Conservation (phyloP, 2,113 vertebrate genomes). For the Capreolus pygargus region DNA sequence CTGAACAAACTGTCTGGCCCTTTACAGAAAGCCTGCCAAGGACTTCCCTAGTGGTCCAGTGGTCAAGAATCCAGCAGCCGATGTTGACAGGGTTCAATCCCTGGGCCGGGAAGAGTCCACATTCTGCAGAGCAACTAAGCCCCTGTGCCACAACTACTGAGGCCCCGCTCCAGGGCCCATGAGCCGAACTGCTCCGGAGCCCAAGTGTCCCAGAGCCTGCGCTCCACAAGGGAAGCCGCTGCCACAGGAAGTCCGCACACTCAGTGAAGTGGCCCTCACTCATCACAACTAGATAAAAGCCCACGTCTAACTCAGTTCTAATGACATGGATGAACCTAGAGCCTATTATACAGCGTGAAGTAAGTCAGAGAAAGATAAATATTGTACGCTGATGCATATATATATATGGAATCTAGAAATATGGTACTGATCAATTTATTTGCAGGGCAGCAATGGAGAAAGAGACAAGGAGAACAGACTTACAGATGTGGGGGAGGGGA, state of each 20-base stretch:
- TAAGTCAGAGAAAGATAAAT: neutral
- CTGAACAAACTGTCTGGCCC: neutral
- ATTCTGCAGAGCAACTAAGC: rapidly evolving
- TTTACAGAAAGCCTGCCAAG: neutral
- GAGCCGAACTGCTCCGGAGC: neutral
- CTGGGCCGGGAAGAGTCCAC: neutral
- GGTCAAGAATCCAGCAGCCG: neutral
- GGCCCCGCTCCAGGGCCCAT: neutral
- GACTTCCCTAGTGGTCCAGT: neutral
- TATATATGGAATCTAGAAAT: neutral
- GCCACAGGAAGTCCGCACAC: rapidly evolving
- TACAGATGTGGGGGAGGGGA: neutral
- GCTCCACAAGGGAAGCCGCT: neutral
- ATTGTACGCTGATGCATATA: neutral
- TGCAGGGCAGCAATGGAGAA: neutral
- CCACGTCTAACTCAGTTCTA: neutral
- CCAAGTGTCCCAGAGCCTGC: neutral
- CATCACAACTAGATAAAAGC: neutral
- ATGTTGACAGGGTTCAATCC: neutral
- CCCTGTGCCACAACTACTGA: neutral
- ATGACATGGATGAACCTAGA: neutral
- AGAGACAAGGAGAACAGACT: neutral
- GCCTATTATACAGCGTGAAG: neutral
- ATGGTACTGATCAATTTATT: neutral
- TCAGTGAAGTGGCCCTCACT: neutral